Base-by-base conservation (phyloP, 2,888 invertebrate species). In the Patella pellucida region DNA sequence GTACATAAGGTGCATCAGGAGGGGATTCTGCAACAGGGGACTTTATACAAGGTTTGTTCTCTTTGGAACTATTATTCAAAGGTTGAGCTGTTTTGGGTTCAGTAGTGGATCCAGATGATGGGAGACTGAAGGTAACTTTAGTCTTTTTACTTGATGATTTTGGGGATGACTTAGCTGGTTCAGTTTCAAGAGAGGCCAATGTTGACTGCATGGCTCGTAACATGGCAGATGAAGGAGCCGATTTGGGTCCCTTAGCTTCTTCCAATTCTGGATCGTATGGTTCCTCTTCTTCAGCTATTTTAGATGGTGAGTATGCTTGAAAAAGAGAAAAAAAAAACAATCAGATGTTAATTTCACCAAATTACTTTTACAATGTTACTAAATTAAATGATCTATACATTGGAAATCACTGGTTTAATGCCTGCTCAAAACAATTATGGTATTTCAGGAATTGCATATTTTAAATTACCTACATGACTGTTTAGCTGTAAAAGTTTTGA, bases 141-240 rank as follows among this genome's bases (percentile, higher is more conserved):
- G 62, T 19, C 62, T 62, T 62, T 2, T 19, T 9, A 14, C 11
- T 23, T 3, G 19, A 19, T 62, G 62, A 62, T 23, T 19, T 11
- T 23, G 62, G 19, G 11, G 19, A 23, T 23, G 62, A 62, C 19
- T 14, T 62, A 14, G 14, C 62, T 62, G 62, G 7, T 12, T 19
- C 19, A 12, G 19, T 23, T 62, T n/a, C 51, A 69, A 69, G 12
- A 14, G 41, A n/a, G 51, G 50, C 69, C 69, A 69, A 41, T 4
- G 41, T 69, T 12, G n/a, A n/a, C 50, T 51, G n/a, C 51, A 51
- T 50, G 7, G 69, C 41, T 69, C 51, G 19, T n/a, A 31, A 23
- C 69, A 50, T 69, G 5, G 41, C 62, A 11, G 62, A 62, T 62
- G 62, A 71, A 50, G 51, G n/a, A 76, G 77, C 80, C 79, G 77